phyloP scores from a whole-genome alignment of 1,140 invertebrate species.

The Mactra quadrangularis region DNA sequence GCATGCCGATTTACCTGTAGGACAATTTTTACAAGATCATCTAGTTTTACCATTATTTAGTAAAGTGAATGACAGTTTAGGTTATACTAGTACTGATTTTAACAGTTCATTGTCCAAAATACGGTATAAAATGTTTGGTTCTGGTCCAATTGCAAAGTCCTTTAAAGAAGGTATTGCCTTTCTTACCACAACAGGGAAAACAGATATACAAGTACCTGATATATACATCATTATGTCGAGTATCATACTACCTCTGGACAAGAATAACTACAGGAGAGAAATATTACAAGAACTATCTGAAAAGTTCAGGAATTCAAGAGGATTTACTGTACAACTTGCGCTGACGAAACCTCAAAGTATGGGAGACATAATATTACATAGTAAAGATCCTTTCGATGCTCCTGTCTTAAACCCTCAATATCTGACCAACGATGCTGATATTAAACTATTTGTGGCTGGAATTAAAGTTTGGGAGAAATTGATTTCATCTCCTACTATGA shows the following conservation, averaged over 20 bases:
- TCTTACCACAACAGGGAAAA: not conserved
- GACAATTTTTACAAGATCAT: conserved; percentile 17
- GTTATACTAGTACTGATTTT: not conserved
- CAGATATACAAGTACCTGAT: not conserved
- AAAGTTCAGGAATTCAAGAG: not conserved
- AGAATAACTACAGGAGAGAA: not conserved
- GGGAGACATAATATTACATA: not conserved
- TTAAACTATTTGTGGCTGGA: conserved; percentile 2
- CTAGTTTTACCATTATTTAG: not conserved
- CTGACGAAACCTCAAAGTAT: not conserved
- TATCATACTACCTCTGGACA: not conserved
- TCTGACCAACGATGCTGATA: not conserved
- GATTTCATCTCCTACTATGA: not conserved
- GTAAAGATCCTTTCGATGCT: conserved; percentile 16
- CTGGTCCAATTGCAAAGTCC: not conserved
- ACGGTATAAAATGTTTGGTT: not conserved
- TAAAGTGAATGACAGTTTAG: conserved; percentile 13
- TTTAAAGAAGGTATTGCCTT: conserved; percentile 29
- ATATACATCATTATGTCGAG: conserved; percentile 9
- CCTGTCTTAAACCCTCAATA: conserved; percentile 14
- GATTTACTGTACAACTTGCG: not conserved
- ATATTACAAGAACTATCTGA: not conserved
- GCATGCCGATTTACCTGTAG: conserved; percentile 16
- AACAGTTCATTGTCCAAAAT: not conserved
- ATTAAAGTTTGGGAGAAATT: conserved; percentile 35